A percentile compares a stretch with the other conserved stretches of the same genome.
Conservation (phyloP, 2,797 vertebrate genomes). For the Halcyon smyrnensis region DNA sequence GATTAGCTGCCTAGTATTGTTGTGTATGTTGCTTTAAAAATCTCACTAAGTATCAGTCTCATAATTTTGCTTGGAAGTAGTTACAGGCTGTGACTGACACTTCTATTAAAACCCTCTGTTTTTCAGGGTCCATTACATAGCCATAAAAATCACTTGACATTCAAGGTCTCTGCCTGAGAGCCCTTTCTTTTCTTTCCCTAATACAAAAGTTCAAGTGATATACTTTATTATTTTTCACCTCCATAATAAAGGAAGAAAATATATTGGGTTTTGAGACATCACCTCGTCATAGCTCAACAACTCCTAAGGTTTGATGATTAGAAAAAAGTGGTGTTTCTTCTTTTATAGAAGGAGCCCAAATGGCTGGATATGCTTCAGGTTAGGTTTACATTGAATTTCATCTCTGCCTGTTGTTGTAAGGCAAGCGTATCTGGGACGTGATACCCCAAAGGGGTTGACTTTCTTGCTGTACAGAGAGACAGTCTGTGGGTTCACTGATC, state of each 20-base stretch:
- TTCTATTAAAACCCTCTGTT: neutral
- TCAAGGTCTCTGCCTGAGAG: neutral
- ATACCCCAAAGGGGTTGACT: neutral
- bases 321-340: neutral
- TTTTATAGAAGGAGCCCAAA: neutral
- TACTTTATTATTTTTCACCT: neutral
- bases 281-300: neutral
- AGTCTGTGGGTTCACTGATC: neutral
- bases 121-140: neutral
- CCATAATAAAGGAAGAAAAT: neutral
- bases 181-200: neutral
- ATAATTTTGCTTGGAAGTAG: neutral
- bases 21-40: neutral
- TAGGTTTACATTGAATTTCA: neutral
- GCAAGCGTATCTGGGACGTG: neutral
- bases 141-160: slow-evolving; percentile 2
- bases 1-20: neutral
- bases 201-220: neutral
- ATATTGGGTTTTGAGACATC: neutral
- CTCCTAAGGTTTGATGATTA: neutral
- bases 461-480: no score
- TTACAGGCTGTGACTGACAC: neutral
- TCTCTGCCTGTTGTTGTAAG: neutral
- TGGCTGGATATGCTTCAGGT: neutral
- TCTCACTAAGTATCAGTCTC: neutral